Percentiles rank a stretch among this genome's conserved stretches.
phyloP scores from a whole-genome alignment of 2,888 invertebrate genomes.

The Sericinus montela region DNA sequence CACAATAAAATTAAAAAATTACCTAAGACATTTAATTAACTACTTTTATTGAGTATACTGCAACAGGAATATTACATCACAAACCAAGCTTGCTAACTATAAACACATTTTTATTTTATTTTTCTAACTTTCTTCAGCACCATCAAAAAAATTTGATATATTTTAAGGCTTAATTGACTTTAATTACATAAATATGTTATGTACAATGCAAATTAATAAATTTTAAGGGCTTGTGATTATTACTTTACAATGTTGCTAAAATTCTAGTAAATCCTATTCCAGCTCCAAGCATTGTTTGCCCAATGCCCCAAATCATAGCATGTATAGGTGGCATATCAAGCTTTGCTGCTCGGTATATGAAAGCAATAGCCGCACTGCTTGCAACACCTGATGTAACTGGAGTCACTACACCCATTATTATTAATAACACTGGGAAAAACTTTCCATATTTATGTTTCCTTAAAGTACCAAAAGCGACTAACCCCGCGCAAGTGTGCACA shows the following conservation, averaged over 20 bases:
- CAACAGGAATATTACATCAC: background rate
- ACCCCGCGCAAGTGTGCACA: slow-evolving; percentile 93
- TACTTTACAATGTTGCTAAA: slow-evolving; percentile 89
- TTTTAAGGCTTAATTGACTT: slow-evolving; percentile 19
- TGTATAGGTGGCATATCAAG: slow-evolving; percentile 94
- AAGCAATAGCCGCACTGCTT: slow-evolving; percentile 95
- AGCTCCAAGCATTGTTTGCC: slow-evolving; percentile 93
- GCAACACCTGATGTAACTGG: slow-evolving; percentile 93
- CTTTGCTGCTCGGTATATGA: slow-evolving; percentile 94
- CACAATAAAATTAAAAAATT: background rate
- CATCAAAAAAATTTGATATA: slow-evolving; percentile 16
- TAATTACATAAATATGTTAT: slow-evolving; percentile 2
- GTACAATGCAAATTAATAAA: background rate
- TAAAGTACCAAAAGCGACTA: slow-evolving; percentile 94
- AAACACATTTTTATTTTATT: background rate
- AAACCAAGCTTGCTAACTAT: slow-evolving; percentile 1
- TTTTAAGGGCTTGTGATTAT: background rate
- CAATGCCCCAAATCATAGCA: slow-evolving; percentile 96
- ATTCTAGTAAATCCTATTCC: slow-evolving; percentile 96
- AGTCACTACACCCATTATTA: slow-evolving; percentile 93
- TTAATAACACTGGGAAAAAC: slow-evolving; percentile 92
- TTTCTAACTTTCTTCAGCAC: slow-evolving; percentile 9
- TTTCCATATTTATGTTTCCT: slow-evolving; percentile 97
- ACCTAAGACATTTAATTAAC: background rate
- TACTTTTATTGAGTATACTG: background rate